Conservation (phyloP, 1,140 invertebrate genomes). For the Zaprionus ornatus region DNA sequence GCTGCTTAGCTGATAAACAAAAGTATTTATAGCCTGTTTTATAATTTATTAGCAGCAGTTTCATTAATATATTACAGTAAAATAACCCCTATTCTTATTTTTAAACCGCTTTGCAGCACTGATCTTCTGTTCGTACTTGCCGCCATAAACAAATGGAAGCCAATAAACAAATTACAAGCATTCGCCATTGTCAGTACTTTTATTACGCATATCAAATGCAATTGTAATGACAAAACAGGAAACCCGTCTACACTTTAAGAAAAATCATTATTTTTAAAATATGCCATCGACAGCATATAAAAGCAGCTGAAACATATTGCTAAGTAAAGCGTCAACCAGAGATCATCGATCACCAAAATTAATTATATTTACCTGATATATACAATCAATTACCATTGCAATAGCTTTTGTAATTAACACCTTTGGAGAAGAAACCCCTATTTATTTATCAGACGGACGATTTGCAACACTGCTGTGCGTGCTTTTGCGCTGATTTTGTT, state of each 20-base stretch:
- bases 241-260: neutral
- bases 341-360: neutral
- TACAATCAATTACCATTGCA: neutral
- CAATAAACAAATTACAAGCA: neutral
- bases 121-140: constrained; percentile 7
- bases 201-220: neutral
- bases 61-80: neutral
- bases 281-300: neutral
- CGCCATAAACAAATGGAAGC: constrained; percentile 28
- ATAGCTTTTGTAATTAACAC: neutral
- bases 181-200: neutral
- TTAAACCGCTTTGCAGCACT: constrained; percentile 4
- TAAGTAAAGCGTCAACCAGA: neutral
- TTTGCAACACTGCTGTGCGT: constrained; percentile 36
- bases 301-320: neutral
- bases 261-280: neutral
- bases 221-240: neutral
- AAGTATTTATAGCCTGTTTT: neutral
- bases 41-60: neutral
- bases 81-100: neutral
- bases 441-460: constrained; percentile 19
- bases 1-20: neutral
- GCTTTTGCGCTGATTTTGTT: constrained; percentile 36
- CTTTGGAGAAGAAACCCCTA: constrained; percentile 7
- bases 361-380: neutral